Percentiles rank a stretch among this genome's conserved stretches.
Evolutionary conservation across 2,797 vertebrate genomes (phyloP).

Genomic region (Acanthiza pusilla): DNA sequence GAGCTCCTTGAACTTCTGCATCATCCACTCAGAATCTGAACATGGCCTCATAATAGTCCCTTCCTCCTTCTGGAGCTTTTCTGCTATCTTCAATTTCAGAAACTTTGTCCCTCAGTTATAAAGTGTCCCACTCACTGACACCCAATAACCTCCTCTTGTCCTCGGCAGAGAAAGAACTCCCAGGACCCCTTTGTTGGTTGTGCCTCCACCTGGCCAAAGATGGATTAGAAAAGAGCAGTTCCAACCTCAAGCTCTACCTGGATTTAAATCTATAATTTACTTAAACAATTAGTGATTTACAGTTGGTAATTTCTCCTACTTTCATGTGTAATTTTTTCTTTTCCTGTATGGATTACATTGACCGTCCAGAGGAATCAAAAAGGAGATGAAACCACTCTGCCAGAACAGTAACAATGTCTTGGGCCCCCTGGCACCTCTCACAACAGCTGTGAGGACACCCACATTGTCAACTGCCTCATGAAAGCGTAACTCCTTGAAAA

Average conservation of each 20-base stretch:
- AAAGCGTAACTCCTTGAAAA: not conserved
- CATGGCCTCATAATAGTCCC: not conserved
- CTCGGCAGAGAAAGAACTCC: not conserved
- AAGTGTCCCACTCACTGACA: not conserved
- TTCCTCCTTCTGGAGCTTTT: not conserved
- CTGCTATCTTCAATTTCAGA: not conserved
- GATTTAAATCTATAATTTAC: not conserved
- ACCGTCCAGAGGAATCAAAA: not conserved
- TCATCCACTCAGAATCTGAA: not conserved
- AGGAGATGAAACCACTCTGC: not conserved
- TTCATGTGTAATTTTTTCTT: not conserved
- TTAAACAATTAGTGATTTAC: not conserved
- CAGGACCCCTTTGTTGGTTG: not conserved
- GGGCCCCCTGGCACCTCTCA: not conserved
- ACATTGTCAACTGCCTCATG: not conserved
- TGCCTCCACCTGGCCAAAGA: not conserved
- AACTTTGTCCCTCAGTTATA: not conserved
- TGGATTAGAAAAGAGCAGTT: not conserved
- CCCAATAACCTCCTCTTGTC: not conserved
- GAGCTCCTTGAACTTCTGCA: slow-evolving; percentile 16
- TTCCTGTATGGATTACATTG: not conserved
- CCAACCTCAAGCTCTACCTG: not conserved
- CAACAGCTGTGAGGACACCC: not conserved
- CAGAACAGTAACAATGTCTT: not conserved
- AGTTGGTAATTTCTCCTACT: not conserved